Percentiles rank a stretch among this genome's conserved stretches.
These are phyloP conservation scores for Anthopleura xanthogrammica DNA, from an alignment of 92 coral and sea anemone genomes.

Conservation along the genomic window DNA sequence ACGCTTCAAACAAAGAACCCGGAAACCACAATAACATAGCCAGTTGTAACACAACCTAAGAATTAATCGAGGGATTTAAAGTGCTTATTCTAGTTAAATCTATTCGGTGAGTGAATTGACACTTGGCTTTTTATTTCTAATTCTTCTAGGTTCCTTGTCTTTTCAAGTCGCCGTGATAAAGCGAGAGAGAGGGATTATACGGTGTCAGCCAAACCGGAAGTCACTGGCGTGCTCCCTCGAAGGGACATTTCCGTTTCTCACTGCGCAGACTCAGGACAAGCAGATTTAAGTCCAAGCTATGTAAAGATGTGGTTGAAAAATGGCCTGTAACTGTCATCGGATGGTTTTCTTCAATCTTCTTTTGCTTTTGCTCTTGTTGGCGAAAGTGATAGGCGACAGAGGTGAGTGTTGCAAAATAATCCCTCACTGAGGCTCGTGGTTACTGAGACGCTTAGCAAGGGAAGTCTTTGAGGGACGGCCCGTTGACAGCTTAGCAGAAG, in stretches of 20 bases:
- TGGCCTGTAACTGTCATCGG: constrained; percentile 43
- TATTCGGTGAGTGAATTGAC: neutral
- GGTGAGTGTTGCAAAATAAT: constrained; percentile 22
- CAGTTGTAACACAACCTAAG: constrained; percentile 5
- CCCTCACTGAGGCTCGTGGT: constrained; percentile 4
- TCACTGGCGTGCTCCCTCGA: constrained; percentile 13
- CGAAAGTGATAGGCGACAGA: constrained; percentile 21
- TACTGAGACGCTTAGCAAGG: constrained; percentile 6
- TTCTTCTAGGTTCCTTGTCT: constrained; percentile 2
- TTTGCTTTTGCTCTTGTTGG: constrained; percentile 14
- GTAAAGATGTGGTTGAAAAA: constrained; percentile 32
- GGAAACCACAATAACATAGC: constrained; percentile 7
- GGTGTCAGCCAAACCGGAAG: neutral
- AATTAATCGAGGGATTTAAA: constrained; percentile 14
- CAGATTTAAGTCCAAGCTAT: constrained; percentile 25
- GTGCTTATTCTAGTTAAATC: constrained; percentile 11
- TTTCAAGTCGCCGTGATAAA: neutral
- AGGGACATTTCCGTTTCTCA: constrained; percentile 28
- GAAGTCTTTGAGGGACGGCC: constrained; percentile 39
- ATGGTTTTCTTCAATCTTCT: constrained; percentile 22
- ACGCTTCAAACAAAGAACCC: constrained; percentile 16
- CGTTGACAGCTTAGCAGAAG: constrained; percentile 27
- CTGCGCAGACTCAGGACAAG: constrained; percentile 18
- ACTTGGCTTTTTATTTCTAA: neutral
- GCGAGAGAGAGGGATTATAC: neutral